Conservation (phyloP, 2,888 invertebrate genomes). For the Lymantria monacha region DNA sequence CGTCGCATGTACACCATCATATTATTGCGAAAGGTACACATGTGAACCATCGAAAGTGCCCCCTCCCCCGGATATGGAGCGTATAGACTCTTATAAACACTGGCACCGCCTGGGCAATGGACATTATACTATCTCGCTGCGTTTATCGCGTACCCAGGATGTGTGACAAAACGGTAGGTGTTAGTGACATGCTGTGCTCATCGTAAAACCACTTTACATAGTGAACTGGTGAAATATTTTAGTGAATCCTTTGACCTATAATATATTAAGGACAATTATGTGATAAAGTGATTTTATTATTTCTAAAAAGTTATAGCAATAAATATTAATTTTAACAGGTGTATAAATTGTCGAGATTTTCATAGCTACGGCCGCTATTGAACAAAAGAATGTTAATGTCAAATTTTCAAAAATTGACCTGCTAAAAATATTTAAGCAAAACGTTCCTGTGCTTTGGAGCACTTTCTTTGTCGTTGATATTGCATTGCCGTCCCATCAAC, state of each 20-base stretch:
- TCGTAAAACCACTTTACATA: constrained; percentile 30
- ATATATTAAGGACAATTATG: constrained; percentile 10
- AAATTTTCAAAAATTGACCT: no score
- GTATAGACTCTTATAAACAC: constrained; percentile 78
- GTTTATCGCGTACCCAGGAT: constrained; percentile 64
- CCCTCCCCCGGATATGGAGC: constrained; percentile 77
- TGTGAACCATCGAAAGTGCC: constrained; percentile 79
- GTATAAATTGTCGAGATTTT: no score
- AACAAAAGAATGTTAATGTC: no score
- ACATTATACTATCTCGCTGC: constrained; percentile 71
- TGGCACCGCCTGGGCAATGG: constrained; percentile 69
- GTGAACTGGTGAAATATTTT: constrained; percentile 49
- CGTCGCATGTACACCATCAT: constrained; percentile 67
- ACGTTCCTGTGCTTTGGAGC: no score
- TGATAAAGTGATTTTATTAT: constrained; percentile 24
- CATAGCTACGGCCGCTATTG: no score
- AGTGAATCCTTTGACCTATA: constrained; percentile 16
- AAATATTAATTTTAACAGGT: background rate
- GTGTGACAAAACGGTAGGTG: constrained; percentile 78
- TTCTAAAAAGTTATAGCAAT: background rate
- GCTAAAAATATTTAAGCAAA: no score
- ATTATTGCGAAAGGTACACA: constrained; percentile 59
- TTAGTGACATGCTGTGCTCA: constrained; percentile 30
- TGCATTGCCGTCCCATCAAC: no score
- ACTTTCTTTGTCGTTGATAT: no score